Base-by-base conservation (phyloP, 2,888 invertebrate species). In the Nomada fabriciana region DNA sequence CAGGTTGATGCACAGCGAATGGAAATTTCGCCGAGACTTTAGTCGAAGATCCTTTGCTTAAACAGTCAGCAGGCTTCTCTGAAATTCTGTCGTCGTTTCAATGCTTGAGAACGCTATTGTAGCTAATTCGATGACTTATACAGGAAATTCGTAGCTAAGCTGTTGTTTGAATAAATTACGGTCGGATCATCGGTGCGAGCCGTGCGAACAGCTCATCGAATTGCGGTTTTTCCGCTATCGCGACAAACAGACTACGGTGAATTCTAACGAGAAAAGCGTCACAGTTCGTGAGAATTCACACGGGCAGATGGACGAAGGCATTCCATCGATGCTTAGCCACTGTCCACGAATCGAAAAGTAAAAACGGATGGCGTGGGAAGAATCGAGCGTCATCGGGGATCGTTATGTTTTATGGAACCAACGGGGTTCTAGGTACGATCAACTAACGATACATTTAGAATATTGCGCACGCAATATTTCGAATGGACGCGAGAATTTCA, bases 151-250 rank as follows among this genome's bases (percentile, higher is more conserved):
- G 42, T 74, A 13, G 57, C 36, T 20, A 36, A 63, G 59, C 64
- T 47, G 63, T 42, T 63, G 61, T 42, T 63, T 63, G 83, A 86
- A 86, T 85, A 83, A 86, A 83, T 86, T 80, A 82, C n/a, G 29
- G 47, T 20, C 43, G n/a, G 71, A 63, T 79, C 67, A 29, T 64
- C 65, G 20, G 61, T 20, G 23, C 63, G 64, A 52, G 47, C 57
- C 75, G 20, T 68, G 73, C 75, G 85, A 84, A 53, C 68, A 63
- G 68, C 80, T 81, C 75, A 73, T 75, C 72, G 61, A 42, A 29
- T 72, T 43, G 77, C 67, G 83, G 69, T 83, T 82, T 85, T 68
- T 64, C 60, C 52, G 59, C n/a, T 52, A 63, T 61, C 73, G 76
- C 47, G 71, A 55, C 70, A 59, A 57, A 52, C 55, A 53, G 42